A percentile compares a stretch with the other conserved stretches of the same genome.
phyloP scores from a whole-genome alignment of 2,113 vertebrate species.

The Gobiocypris rarus region DNA sequence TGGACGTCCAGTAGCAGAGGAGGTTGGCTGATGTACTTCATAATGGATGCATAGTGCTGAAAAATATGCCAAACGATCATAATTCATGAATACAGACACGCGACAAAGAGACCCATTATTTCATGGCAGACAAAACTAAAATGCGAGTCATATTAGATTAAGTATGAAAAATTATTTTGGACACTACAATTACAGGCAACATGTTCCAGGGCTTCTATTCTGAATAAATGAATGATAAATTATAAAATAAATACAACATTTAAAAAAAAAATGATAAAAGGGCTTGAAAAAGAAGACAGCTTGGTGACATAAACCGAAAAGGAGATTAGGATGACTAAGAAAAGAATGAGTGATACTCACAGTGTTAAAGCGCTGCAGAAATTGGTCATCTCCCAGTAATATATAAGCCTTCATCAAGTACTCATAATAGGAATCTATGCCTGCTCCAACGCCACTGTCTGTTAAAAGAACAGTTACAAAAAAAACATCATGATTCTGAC shows the following conservation, averaged over 20 bases:
- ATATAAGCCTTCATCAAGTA: conserved; percentile 98
- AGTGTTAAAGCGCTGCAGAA: conserved; percentile 96
- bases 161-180: neutral
- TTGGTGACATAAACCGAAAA: neutral
- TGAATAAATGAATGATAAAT: neutral
- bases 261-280: too few species aligned
- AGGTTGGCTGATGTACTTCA: conserved; percentile 98
- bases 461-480: conserved; percentile 31
- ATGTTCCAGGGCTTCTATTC: neutral
- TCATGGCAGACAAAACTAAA: neutral
- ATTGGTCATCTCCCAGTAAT: conserved; percentile 94
- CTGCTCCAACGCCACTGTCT: conserved; percentile 98
- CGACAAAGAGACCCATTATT: neutral
- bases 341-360: conserved; percentile 73
- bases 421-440: conserved; percentile 98
- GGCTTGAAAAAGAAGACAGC: neutral
- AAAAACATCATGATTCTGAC: neutral
- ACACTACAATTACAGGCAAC: neutral
- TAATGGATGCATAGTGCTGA: conserved; percentile 98
- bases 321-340: neutral
- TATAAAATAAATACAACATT: neutral
- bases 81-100: neutral
- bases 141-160: neutral
- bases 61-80: conserved; percentile 10
- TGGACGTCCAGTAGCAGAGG: conserved; percentile 96